A percentile compares a stretch with the other conserved stretches of the same genome.
phyloP scores from a whole-genome alignment of 2,888 invertebrate genomes.

The Ichneumoninae sp. region DNA sequence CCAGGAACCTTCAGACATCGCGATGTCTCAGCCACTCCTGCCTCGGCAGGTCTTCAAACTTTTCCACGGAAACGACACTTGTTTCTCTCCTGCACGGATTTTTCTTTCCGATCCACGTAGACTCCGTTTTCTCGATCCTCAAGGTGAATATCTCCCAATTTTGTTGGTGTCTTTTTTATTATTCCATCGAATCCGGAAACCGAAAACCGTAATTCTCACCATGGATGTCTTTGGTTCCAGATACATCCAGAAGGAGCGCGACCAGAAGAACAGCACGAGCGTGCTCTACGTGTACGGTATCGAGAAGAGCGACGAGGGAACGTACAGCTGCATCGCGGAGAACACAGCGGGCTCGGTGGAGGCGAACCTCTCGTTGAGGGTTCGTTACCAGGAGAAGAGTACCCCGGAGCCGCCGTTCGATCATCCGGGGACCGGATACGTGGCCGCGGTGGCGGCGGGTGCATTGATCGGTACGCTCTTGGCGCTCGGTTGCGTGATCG shows the following conservation, averaged over 20 bases:
- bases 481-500: slow-evolving; percentile 78
- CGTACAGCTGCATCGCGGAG: slow-evolving; percentile 93
- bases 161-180: background rate
- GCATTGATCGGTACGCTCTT: slow-evolving; percentile 80
- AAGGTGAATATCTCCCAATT: background rate
- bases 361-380: slow-evolving; percentile 92
- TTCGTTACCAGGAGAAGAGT: slow-evolving; percentile 85
- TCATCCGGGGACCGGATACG: slow-evolving; percentile 77
- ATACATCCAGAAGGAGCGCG: slow-evolving; percentile 77
- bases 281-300: slow-evolving; percentile 76
- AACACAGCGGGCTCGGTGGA: slow-evolving; percentile 92
- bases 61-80: background rate
- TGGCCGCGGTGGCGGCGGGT: slow-evolving; percentile 79
- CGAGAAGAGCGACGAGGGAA: slow-evolving; percentile 89
- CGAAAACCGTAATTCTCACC: background rate
- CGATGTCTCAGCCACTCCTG: background rate
- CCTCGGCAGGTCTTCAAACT: background rate
- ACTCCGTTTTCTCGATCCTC: background rate
- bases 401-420: slow-evolving; percentile 79
- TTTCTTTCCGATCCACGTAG: background rate
- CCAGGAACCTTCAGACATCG: background rate
- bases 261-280: slow-evolving; percentile 77
- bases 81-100: background rate
- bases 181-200: background rate
- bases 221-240: slow-evolving; percentile 72